A percentile compares a stretch with the other conserved stretches of the same genome.
Conservation (phyloP, 1,140 invertebrate genomes). For the Platorchestia sp. region DNA sequence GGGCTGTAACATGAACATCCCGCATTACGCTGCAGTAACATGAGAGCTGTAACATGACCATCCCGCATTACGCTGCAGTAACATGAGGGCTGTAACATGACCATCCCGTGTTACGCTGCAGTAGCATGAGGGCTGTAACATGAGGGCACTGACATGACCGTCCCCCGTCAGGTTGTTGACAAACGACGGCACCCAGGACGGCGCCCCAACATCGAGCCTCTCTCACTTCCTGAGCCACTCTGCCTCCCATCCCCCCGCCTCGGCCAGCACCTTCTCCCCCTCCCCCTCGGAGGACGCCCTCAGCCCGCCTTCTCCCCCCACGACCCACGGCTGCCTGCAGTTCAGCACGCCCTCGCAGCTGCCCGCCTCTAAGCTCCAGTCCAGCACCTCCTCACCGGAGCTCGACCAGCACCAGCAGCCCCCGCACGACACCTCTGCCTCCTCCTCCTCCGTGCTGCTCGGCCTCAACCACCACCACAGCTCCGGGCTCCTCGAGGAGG, state of each 20-base stretch:
- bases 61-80: no score
- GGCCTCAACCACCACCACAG: background rate
- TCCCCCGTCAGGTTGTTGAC: background rate
- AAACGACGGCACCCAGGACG: background rate
- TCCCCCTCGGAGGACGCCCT: constrained; percentile 21
- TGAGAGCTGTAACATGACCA: no score
- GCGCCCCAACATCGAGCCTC: background rate
- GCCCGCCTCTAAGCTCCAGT: background rate
- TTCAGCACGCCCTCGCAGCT: background rate
- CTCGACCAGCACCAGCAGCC: constrained; percentile 20
- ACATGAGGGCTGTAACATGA: no score
- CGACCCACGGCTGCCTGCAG: background rate
- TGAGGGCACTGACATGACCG: background rate
- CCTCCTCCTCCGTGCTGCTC: background rate
- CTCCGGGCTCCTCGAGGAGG: background rate
- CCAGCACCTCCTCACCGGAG: constrained; percentile 2
- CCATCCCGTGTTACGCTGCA: no score
- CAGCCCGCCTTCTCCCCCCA: constrained; percentile 24
- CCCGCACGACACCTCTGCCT: background rate
- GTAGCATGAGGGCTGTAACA: no score
- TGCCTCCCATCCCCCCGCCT: background rate
- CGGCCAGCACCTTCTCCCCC: constrained; percentile 30
- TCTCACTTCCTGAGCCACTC: constrained; percentile 43
- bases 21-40: no score
- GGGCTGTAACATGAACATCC: no score